Evolutionary conservation across 1,140 invertebrate genomes (phyloP), one percentile per base, ranked within the genome.

Genomic region (Pollicipes pollicipes): DNA sequence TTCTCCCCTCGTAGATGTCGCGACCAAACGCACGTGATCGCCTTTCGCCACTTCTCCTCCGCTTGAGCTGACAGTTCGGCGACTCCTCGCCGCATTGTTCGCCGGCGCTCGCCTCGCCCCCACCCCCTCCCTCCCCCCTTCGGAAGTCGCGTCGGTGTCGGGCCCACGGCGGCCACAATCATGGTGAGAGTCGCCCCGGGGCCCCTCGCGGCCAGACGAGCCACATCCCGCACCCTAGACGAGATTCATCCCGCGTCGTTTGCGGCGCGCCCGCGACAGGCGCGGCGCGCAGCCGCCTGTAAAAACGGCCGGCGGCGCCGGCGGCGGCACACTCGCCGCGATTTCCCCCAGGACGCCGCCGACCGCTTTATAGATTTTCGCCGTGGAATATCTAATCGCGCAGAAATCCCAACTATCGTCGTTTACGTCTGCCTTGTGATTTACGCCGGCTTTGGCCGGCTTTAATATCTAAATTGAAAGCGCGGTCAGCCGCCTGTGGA

Each of bases 381-480:
- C 45, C 45, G 45, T 21, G 10, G 45, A 58, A 58, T 58, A 58
- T 10, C 45, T 58, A 58, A 58, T 58, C 45, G 45, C 45, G 45
- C 45, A 21, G 45, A 58, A 58, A 58, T 58, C 45, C 45, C 13
- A 58, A 58, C 45, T 58, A 58, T 58, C 45, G 45, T 21, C 45
- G 21, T 58, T 58, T 2, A 2, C 45, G 45, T 58, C 45, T 21
- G 6, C 45, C 13, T 21, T 21, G 45, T 58, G 45, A 58, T 58
- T 58, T 58, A 58, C 17, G 45, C 17, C 45, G 32, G 24, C 45
- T 24, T 58, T 58, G 45, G 45, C 45, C 6, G 45, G 45, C 13
- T 58, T 58, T 58, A 58, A 58, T 58, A 58, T 58, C 45, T 58
- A 58, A 58, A 58, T 58, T 58, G 45, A 58, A 58, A 58, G 45